phyloP scores from a whole-genome alignment of 64 coral and sea anemone genomes.

The Pocillopora verrucosa region DNA sequence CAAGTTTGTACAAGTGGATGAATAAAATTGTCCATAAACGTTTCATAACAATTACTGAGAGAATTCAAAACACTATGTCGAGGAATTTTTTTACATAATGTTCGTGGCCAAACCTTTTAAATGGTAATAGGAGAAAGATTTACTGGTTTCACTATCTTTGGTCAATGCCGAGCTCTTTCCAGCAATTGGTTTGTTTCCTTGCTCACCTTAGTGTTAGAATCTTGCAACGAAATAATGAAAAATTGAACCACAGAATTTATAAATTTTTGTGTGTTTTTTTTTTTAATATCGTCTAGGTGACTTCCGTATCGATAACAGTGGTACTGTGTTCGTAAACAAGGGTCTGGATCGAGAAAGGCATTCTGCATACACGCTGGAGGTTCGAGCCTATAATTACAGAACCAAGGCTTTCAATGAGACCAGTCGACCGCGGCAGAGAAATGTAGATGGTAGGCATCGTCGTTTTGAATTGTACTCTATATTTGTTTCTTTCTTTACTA shows the following conservation, averaged over 20 bases:
- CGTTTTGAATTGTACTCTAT: not conserved
- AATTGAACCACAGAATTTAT: not conserved
- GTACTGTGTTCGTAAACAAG: conserved; percentile 56
- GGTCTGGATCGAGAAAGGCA: conserved; percentile 61
- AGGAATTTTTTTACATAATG: too few species aligned
- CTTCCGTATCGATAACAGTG: conserved; percentile 61
- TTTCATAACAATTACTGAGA: too few species aligned
- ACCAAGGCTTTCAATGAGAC: conserved; percentile 68
- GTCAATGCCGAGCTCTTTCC: too few species aligned
- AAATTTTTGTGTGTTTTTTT: too few species aligned
- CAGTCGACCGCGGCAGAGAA: conserved; percentile 32
- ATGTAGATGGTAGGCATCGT: conserved; percentile 52
- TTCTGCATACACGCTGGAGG: conserved; percentile 23
- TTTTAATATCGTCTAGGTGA: conserved; percentile 36
- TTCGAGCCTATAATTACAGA: conserved; percentile 74
- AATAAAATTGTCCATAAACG: too few species aligned
- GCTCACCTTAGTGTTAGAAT: not conserved
- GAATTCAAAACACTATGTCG: too few species aligned
- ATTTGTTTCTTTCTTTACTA: too few species aligned
- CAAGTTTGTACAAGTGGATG: too few species aligned
- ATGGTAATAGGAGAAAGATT: too few species aligned
- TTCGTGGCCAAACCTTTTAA: too few species aligned
- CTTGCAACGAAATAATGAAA: not conserved
- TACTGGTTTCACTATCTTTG: too few species aligned
- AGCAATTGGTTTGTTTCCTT: too few species aligned